phyloP scores from a whole-genome alignment of 1,140 invertebrate genomes.

The Diploscapter pachys region DNA sequence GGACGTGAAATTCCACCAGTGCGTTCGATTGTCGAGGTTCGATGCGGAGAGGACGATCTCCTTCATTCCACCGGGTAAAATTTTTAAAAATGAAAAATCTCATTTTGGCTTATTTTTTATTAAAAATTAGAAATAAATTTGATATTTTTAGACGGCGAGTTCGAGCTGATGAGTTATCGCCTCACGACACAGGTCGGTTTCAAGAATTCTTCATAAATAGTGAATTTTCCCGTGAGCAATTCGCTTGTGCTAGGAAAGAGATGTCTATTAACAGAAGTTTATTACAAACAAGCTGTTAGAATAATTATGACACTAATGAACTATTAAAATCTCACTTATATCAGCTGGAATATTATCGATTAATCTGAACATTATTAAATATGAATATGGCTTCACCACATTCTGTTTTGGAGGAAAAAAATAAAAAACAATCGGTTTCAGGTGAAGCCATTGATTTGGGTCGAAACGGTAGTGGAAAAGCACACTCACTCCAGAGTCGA shows the following conservation, averaged over 20 bases:
- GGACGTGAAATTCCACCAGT: constrained; percentile 99
- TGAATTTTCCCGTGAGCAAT: no score
- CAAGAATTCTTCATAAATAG: no score
- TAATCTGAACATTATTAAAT: no score
- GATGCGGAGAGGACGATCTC: constrained; percentile 80
- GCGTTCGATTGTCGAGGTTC: constrained; percentile 90
- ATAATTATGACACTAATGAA: no score
- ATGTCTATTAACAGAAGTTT: no score
- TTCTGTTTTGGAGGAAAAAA: neutral
- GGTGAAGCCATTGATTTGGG: constrained; percentile 93
- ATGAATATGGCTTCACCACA: no score
- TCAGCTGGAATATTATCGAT: no score
- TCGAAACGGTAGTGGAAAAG: constrained; percentile 97
- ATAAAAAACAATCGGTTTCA: constrained; percentile 61
- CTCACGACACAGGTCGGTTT: constrained; percentile 81
- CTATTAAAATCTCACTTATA: no score
- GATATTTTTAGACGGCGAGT: constrained; percentile 78
- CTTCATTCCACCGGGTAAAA: constrained; percentile 69
- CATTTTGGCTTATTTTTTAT: constrained; percentile 62
- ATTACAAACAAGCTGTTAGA: no score
- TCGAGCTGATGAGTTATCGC: constrained; percentile 99
- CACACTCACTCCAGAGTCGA: constrained; percentile 95
- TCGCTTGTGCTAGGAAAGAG: no score
- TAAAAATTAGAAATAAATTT: no score
- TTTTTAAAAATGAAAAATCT: neutral